Percentiles rank a stretch among this genome's conserved stretches.
Conservation (phyloP, 2,888 invertebrate species). For the Drosophila maculinotata region DNA sequence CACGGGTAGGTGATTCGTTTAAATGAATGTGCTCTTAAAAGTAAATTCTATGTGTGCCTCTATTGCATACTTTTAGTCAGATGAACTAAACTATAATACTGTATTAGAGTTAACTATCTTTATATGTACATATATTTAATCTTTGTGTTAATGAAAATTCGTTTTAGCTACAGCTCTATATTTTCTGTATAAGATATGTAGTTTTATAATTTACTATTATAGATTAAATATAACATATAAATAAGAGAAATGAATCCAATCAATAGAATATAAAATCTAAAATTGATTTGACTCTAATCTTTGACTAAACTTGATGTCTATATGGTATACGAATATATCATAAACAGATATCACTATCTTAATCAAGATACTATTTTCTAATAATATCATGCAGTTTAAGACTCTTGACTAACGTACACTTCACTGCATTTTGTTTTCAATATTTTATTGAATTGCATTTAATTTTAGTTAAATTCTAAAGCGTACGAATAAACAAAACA, state of each 20-base stretch:
- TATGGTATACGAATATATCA: background rate
- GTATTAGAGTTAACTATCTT: background rate
- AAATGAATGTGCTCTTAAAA: background rate
- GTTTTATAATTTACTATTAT: no score
- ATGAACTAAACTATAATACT: background rate
- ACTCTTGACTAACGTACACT: background rate
- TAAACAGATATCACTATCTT: background rate
- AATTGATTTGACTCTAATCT: background rate
- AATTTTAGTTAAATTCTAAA: background rate
- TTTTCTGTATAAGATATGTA: no score
- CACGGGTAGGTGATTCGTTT: background rate
- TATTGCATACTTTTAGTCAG: conserved; percentile 52
- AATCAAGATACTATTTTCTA: no score
- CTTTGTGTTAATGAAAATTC: no score
- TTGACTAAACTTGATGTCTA: background rate
- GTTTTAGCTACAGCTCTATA: no score
- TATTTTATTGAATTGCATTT: conserved; percentile 19
- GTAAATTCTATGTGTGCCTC: background rate
- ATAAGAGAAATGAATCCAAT: no score
- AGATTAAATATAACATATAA: no score
- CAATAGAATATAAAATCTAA: no score
- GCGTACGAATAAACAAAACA: background rate
- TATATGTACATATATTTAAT: background rate
- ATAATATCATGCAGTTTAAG: no score
- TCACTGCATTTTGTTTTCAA: background rate